phyloP scores from a whole-genome alignment of 2,797 vertebrate genomes.

The Dromococcyx pavoninus region DNA sequence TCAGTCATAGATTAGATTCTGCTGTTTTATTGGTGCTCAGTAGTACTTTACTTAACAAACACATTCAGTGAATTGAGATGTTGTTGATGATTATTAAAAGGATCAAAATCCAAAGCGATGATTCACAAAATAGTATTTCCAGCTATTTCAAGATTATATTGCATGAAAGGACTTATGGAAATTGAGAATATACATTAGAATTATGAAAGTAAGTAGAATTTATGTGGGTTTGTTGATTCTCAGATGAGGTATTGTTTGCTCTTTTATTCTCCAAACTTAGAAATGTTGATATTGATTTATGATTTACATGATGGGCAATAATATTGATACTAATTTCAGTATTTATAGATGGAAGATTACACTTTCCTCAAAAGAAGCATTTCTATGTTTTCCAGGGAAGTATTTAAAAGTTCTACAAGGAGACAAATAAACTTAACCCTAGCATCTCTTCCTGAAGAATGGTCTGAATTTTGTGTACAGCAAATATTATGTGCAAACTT shows the following conservation, averaged over 20 bases:
- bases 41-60: background rate
- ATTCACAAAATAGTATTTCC: background rate
- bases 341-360: background rate
- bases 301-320: background rate
- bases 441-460: background rate
- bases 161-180: background rate
- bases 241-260: background rate
- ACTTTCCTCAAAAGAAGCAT: background rate
- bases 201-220: background rate
- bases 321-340: background rate
- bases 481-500: background rate
- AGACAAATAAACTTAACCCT: background rate
- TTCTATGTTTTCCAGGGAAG: background rate
- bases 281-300: background rate
- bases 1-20: conserved; percentile 20
- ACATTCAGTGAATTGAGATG: background rate
- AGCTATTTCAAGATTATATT: background rate
- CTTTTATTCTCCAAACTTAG: background rate
- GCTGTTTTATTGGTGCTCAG: conserved; percentile 1
- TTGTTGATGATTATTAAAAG: background rate
- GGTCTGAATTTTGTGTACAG: background rate
- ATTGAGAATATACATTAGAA: background rate
- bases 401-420: background rate
- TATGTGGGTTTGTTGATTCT: background rate
- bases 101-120: background rate